Evolutionary conservation across 2,113 vertebrate genomes (phyloP).

Genomic region (Heteronetta atricapilla): DNA sequence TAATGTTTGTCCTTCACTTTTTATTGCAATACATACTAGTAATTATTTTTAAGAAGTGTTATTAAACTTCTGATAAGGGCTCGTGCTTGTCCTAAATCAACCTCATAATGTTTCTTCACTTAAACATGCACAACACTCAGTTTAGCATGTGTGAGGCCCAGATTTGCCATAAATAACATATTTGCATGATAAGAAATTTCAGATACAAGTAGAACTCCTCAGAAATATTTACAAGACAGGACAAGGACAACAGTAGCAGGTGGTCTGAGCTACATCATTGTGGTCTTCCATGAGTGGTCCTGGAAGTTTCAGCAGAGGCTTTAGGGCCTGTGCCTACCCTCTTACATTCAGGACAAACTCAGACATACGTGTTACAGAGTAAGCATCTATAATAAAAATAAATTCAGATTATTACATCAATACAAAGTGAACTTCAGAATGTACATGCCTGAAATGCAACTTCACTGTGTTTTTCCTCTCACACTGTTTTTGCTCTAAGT

Average conservation of each 20-base stretch:
- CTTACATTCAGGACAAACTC: background rate
- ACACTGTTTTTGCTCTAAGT: background rate
- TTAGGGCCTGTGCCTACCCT: background rate
- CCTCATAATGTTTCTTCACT: background rate
- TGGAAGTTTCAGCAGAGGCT: background rate
- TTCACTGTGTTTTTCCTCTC: background rate
- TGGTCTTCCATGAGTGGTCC: background rate
- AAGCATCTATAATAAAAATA: background rate
- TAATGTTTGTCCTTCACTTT: background rate
- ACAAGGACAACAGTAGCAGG: background rate
- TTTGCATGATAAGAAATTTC: background rate
- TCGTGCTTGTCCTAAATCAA: background rate
- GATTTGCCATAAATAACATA: background rate
- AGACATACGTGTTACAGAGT: background rate
- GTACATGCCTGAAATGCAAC: background rate
- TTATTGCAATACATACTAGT: background rate
- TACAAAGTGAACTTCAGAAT: background rate
- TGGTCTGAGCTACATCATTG: background rate
- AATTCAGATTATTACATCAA: background rate
- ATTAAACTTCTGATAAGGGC: background rate
- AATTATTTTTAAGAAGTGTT: background rate
- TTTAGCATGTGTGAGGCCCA: background rate
- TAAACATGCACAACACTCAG: background rate
- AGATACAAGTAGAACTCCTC: background rate
- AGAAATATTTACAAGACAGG: background rate